Conservation (phyloP, 2,797 vertebrate species). For the Macropus fuliginosus region DNA sequence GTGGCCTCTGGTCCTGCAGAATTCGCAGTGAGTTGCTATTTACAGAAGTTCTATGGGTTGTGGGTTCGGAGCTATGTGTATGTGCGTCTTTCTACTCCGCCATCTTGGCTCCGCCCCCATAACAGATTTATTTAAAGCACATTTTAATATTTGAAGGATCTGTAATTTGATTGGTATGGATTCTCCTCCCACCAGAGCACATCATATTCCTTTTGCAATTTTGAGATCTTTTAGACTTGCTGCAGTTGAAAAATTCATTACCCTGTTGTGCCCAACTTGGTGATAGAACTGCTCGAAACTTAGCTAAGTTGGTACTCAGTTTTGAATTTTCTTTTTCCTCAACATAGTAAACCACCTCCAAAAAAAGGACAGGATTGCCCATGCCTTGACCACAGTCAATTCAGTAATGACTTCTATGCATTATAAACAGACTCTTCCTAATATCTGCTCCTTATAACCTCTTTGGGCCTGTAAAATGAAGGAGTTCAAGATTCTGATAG, state of each 20-base stretch:
- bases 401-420: not conserved
- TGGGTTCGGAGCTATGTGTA: too few species aligned
- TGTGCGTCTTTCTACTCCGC: too few species aligned
- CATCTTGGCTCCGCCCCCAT: too few species aligned
- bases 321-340: conserved; percentile 37
- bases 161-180: not conserved
- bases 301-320: not conserved
- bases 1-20: too few species aligned
- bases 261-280: not conserved
- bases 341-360: conserved; percentile 58
- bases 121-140: not conserved
- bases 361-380: conserved; percentile 9
- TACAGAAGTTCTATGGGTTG: too few species aligned
- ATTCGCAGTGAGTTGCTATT: too few species aligned
- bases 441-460: not conserved
- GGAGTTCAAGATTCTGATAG: not conserved
- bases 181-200: not conserved
- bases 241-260: not conserved
- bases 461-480: not conserved
- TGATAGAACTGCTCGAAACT: not conserved
- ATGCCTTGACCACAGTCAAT: conserved; percentile 34
- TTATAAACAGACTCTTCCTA: not conserved
- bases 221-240: not conserved
- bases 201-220: not conserved
- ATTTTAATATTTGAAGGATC: not conserved